A percentile compares a stretch with the other conserved stretches of the same genome.
These are phyloP conservation scores for Mugil cephalus DNA, from an alignment of 2,113 vertebrate species.

Conservation along the genomic window DNA sequence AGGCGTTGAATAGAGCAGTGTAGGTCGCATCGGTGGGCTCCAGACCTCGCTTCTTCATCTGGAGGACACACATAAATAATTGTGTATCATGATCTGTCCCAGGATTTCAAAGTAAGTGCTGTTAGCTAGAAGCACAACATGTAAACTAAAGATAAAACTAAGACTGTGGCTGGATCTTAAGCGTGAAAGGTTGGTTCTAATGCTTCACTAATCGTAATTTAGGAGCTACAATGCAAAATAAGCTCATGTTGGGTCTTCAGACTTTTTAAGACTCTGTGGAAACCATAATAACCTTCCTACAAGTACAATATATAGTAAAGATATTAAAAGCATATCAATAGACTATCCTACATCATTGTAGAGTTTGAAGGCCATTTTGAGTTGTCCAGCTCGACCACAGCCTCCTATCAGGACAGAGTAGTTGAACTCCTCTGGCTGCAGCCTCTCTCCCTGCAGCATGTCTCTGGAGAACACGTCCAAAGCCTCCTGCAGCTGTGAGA, in stretches of 20 bases:
- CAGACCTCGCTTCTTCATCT: slow-evolving; percentile 96
- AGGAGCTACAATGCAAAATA: too few relatives aligned
- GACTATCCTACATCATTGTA: slow-evolving; percentile 89
- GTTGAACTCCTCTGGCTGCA: slow-evolving; percentile 90
- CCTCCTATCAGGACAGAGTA: slow-evolving; percentile 94
- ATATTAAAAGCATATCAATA: not conserved
- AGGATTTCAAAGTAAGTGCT: too few relatives aligned
- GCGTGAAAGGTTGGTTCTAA: too few relatives aligned
- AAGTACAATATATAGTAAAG: too few relatives aligned
- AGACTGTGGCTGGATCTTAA: too few relatives aligned
- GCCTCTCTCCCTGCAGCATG: slow-evolving; percentile 90
- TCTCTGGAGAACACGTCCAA: slow-evolving; percentile 90
- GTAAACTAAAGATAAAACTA: too few relatives aligned
- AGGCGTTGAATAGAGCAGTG: slow-evolving; percentile 95
- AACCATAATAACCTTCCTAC: too few relatives aligned
- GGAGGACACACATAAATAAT: slow-evolving; percentile 14
- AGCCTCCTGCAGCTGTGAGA: slow-evolving; percentile 89
- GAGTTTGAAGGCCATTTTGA: slow-evolving; percentile 92
- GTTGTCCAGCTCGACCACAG: slow-evolving; percentile 90
- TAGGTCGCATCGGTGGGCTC: slow-evolving; percentile 89
- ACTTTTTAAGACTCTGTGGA: too few relatives aligned
- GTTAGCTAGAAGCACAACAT: too few relatives aligned
- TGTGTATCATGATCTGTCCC: too few relatives aligned
- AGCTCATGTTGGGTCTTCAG: too few relatives aligned
- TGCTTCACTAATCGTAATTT: too few relatives aligned